Percentiles rank a stretch among this genome's conserved stretches.
These are phyloP conservation scores for Frieseomelitta varia DNA, from an alignment of 1,140 invertebrate genomes.

Conservation along the genomic window DNA sequence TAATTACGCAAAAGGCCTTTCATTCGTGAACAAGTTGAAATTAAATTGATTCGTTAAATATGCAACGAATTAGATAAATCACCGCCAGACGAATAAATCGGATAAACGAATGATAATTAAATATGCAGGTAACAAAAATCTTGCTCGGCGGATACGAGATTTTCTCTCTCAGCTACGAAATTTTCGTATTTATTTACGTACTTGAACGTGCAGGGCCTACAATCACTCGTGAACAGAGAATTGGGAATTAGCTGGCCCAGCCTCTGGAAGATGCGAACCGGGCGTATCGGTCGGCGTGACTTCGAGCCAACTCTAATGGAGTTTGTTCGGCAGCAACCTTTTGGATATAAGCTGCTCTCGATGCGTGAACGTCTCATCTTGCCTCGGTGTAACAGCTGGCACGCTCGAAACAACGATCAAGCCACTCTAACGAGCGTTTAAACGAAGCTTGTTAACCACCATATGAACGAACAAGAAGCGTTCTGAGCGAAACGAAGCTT, in stretches of 20 bases:
- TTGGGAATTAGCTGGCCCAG: not conserved
- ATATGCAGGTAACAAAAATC: not conserved
- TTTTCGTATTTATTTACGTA: no score
- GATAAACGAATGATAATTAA: not conserved
- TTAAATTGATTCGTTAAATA: no score
- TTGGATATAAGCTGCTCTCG: conserved; percentile 60
- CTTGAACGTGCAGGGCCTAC: no score
- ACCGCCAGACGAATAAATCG: no score
- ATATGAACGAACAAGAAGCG: conserved; percentile 42
- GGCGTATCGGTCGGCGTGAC: not conserved
- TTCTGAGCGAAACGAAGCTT: conserved; percentile 17
- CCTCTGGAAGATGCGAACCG: not conserved
- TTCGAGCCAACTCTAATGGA: conserved; percentile 40
- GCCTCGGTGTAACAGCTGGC: not conserved
- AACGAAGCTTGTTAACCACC: conserved; percentile 71
- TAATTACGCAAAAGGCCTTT: no score
- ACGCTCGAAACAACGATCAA: conserved; percentile 62
- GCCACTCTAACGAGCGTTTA: conserved; percentile 70
- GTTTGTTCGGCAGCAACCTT: conserved; percentile 43
- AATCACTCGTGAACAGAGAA: no score
- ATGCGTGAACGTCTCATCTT: conserved; percentile 19
- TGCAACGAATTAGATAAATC: no score
- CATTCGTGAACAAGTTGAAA: no score
- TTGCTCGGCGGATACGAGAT: not conserved
- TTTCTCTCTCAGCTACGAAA: not conserved